phyloP scores from a whole-genome alignment of 2,113 vertebrate genomes.

The Mustela lutreola region DNA sequence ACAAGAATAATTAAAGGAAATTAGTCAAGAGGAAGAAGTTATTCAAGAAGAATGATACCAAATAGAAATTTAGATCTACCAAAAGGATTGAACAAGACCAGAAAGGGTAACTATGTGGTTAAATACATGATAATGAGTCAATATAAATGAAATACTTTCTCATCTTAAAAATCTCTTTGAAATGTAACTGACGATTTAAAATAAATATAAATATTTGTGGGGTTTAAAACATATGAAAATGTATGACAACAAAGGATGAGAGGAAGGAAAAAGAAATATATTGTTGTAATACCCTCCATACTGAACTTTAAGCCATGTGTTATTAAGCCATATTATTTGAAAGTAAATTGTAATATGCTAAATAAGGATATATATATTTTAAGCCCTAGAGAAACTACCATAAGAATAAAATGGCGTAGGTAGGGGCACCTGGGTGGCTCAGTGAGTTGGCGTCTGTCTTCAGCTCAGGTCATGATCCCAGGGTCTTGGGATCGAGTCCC shows the following conservation, averaged over 20 bases:
- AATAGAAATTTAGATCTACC: neutral
- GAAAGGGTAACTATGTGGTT: neutral
- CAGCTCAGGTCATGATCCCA: neutral
- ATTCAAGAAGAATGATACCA: neutral
- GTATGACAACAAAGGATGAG: neutral
- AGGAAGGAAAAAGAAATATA: neutral
- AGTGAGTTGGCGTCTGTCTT: neutral
- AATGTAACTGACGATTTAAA: neutral
- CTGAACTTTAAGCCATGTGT: neutral
- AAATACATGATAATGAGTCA: conserved; percentile 19
- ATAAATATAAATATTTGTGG: neutral
- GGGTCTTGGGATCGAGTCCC: no score
- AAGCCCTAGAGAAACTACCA: neutral
- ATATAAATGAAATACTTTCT: neutral
- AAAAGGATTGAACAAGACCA: neutral
- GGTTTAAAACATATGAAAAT: neutral
- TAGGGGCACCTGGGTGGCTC: neutral
- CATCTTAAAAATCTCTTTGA: neutral
- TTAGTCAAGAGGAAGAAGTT: neutral
- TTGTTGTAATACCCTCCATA: neutral
- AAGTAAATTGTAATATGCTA: neutral
- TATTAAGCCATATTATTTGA: neutral
- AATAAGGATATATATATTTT: neutral
- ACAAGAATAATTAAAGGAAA: conserved; percentile 5
- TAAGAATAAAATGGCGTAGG: neutral